phyloP scores from a whole-genome alignment of 2,113 vertebrate genomes.

The Spea bombifrons region DNA sequence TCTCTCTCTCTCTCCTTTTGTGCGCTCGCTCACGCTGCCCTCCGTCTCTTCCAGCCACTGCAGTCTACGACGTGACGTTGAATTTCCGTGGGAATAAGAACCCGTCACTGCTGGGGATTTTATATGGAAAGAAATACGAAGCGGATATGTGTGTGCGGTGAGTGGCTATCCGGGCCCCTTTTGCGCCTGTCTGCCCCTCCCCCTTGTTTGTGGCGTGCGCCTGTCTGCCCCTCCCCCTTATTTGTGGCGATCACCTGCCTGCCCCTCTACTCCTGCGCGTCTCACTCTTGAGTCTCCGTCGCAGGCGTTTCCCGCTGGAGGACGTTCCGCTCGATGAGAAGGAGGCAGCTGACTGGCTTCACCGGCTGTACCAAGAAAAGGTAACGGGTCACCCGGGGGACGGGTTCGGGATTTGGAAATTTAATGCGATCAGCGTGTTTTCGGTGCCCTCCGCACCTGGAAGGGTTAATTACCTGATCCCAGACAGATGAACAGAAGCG shows the following conservation, averaged over 20 bases:
- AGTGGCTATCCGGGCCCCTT: slow-evolving; percentile 43
- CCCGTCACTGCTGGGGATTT: slow-evolving; percentile 88
- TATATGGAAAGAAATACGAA: slow-evolving; percentile 92
- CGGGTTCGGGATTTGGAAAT: too few relatives aligned
- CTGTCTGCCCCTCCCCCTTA: not conserved
- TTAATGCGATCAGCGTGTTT: too few relatives aligned
- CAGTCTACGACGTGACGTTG: slow-evolving; percentile 94
- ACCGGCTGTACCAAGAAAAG: slow-evolving; percentile 97
- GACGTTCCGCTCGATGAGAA: slow-evolving; percentile 88
- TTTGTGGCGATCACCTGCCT: not conserved
- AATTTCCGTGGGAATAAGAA: slow-evolving; percentile 95
- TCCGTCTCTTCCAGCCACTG: slow-evolving; percentile 69
- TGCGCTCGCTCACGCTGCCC: not conserved
- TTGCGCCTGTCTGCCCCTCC: not conserved
- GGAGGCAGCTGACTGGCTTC: slow-evolving; percentile 90
- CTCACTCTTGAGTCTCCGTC: not conserved
- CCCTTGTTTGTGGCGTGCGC: not conserved
- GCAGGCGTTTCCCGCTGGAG: slow-evolving; percentile 88
- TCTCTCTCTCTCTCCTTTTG: not conserved
- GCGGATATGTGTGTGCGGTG: slow-evolving; percentile 93
- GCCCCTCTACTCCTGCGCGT: not conserved
- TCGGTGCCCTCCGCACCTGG: too few relatives aligned
- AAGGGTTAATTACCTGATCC: too few relatives aligned
- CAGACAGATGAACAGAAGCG: too few relatives aligned
- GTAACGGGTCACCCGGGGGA: slow-evolving; percentile 60